Base-by-base conservation (phyloP, 2,113 vertebrate genomes). In the Pachyramphus minor region DNA sequence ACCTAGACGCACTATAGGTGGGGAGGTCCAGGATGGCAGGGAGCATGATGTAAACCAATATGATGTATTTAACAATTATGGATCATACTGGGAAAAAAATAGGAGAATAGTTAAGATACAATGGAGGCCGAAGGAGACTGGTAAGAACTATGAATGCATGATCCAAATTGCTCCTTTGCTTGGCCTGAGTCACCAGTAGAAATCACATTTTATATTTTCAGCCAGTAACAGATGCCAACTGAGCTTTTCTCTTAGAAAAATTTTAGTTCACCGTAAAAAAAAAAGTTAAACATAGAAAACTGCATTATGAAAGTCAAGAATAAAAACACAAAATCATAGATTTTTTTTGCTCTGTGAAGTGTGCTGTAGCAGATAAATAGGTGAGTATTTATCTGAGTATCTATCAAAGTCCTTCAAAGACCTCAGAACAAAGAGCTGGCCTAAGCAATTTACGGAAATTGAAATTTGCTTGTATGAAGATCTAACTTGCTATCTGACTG, bases 361-460 rank as follows among this genome's bases (percentile, higher is more conserved):
- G 39, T 11, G 6, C 83, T 68, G 23, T 84, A 68, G 79, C 28
- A 88, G 42, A 80, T 55, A 74, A n/a, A 37, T 15, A 72, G 64
- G 52, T 58, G 23, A 80, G 6, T 73, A 67, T 69, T 49, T 80
- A 8, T 64, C 64, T 56, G 28, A 59, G 7, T 66, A 33, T 60
- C 52, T 89, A 52, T 82, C 37, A 72, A 85, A 93, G 33, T 35
- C 56, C 33, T 89, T 90, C 68, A 82, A 72, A 91, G 20, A 55
- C 39, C 30, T 11, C 33, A 50, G 76, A 74, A 83, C 44, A 68
- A 90, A 84, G 47, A 94, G 28, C 19, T 90, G 92, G 67, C 22
- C 39, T 77, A 72, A 96, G 81, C 10, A 64, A 74, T 84, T 96
- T 94, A 83, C 2, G 3, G 35, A 97, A 90, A 94, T 31, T 91